Evolutionary conservation across 2,888 invertebrate species (phyloP).

Genomic region (Coelogynopora nodosa): DNA sequence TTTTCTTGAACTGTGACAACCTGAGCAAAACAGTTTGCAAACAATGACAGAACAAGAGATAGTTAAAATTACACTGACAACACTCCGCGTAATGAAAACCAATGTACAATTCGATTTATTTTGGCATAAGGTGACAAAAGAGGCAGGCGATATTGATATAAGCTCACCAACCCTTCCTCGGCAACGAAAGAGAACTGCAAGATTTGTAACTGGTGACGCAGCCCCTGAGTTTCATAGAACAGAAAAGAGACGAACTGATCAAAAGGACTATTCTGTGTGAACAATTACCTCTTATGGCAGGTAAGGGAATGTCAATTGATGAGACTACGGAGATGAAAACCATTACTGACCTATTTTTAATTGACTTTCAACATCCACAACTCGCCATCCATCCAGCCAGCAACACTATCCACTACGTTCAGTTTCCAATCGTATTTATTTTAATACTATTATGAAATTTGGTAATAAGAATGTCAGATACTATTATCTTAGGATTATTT

Average conservation of each 20-base stretch:
- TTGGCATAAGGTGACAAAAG: constrained; percentile 4
- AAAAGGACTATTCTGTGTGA: background rate
- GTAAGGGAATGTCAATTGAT: background rate
- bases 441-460: too few species aligned
- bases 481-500: too few species aligned
- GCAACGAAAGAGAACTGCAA: constrained; percentile 28
- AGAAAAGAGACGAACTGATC: background rate
- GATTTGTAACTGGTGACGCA: constrained; percentile 1
- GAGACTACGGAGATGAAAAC: background rate
- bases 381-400: too few species aligned
- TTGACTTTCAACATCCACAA: background rate
- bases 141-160: background rate
- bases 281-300: background rate
- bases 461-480: too few species aligned
- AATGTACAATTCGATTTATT: background rate
- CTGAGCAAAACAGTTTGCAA: constrained; percentile 14
- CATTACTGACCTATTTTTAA: background rate
- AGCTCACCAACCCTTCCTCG: background rate
- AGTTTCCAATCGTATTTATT: too few species aligned
- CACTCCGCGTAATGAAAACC: background rate
- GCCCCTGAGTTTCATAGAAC: background rate
- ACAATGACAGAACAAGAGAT: background rate
- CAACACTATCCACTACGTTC: too few species aligned
- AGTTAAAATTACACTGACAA: background rate
- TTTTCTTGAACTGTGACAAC: constrained; percentile 24